Base-by-base conservation (phyloP, 2,797 vertebrate species). In the Nyctibius grandis region DNA sequence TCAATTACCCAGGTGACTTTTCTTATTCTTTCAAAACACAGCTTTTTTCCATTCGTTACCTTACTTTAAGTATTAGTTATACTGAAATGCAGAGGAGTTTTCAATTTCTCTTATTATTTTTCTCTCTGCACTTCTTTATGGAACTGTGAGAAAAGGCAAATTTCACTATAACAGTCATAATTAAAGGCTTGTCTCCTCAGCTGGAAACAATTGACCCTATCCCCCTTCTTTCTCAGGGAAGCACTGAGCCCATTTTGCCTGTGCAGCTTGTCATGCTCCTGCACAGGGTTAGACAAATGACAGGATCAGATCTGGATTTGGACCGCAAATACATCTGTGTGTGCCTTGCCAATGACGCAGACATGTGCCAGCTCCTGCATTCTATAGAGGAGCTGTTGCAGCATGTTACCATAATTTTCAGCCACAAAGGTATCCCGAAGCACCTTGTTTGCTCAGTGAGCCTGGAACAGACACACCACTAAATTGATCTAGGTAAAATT, bases 1-100 rank as follows among this genome's bases (percentile, higher is more conserved):
- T 98, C 98, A 98, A 97, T 98, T 98, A 98, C 97, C 97, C 97
- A 98, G 96, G 91, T 21, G 26, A 65, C 23, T 63, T 79, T 53
- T 40, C 47, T 75, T 34, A 57, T 38, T 69, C 20, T 53, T 85
- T 78, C 20, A 51, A 93, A 94, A 65, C 12, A 64, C 3, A 16
- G 3, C 0, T 18, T 29, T 65, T 84, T 76, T 74, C 47, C 79
- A 19, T 72, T 75, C 3, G 28, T 67, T 77, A 38, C 28, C 28
- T 78, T 79, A 57, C 18, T 77, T 57, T 31, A 63, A 67, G 12
- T 68, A 61, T 73, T 54, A 69, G 13, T 15, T 69, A 31, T 26
- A 40, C 6, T 67, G 36, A 84, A 91, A 73, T 51, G 79, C 6
- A 31, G 13, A 10, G 2, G 8, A 51, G 18, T 38, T 90, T 91